A percentile compares a stretch with the other conserved stretches of the same genome.
Conservation (phyloP, 2,113 vertebrate genomes). For the Myodes glareolus region DNA sequence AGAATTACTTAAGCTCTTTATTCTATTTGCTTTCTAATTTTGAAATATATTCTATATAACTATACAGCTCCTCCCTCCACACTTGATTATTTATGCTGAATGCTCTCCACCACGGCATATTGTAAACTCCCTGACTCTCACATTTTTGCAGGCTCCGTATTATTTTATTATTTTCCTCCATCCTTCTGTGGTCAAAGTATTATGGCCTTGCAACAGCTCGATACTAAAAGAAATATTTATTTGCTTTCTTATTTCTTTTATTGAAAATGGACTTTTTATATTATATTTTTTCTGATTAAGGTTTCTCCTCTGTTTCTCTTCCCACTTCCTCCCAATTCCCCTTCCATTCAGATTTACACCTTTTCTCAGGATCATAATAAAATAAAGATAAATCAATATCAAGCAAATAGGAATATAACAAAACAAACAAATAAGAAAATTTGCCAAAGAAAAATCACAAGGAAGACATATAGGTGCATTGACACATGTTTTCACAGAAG, state of each 20-base stretch:
- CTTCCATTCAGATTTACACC: background rate
- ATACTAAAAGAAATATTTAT: background rate
- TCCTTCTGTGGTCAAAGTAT: background rate
- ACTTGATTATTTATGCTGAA: background rate
- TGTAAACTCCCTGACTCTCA: background rate
- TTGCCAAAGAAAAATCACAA: background rate
- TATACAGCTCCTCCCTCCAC: background rate
- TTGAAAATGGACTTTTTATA: background rate
- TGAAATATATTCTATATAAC: background rate
- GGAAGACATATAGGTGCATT: background rate
- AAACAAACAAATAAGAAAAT: background rate
- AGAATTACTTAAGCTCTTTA: background rate
- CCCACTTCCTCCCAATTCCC: background rate
- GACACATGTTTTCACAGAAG: background rate
- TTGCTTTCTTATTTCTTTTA: background rate
- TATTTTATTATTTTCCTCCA: background rate
- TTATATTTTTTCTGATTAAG: background rate
- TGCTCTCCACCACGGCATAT: background rate
- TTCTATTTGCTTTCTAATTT: background rate
- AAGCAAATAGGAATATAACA: background rate
- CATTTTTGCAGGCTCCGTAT: background rate
- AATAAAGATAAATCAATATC: background rate
- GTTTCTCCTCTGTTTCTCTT: background rate
- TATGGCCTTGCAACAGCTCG: background rate
- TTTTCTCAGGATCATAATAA: background rate